Base-by-base conservation (phyloP, 2,113 vertebrate species). In the Nettapus auritus region DNA sequence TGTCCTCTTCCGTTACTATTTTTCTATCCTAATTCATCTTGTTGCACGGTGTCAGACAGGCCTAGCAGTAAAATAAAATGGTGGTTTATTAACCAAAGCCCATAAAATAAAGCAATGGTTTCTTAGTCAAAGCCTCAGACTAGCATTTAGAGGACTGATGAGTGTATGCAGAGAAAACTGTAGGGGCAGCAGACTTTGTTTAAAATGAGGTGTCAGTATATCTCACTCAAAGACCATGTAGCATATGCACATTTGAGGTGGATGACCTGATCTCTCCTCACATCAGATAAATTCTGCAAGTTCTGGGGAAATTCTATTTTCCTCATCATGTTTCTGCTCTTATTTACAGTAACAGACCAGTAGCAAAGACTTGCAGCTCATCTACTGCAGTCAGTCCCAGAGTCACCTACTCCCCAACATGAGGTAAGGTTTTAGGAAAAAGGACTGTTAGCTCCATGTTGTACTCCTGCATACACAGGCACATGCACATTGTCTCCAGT, bases 11-110 rank as follows among this genome's bases (percentile, higher is more conserved):
- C 34, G 19, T 66, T 93, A 44, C 6, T 79, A 15, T 85, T 89
- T 94, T 91, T 79, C 67, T 80, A 46, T 31, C 18, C 33, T 80
- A 82, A 86, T 77, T 95, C 8, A 46, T 86, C 68, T 91, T 95
- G n/a, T 89, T 89, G 33, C 31, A 62, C 62, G 55, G 67, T 75
- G 34, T 74, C 70, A 82, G 53, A 29, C 23, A 80, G 74, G 40
- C 25, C 36, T 80, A 83, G 59, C 46, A 92, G 50, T 91, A 81
- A 83, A 85, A 91, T 59, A 93, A 88, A 91, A n/a, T 16, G 48
- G 34, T 52, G 33, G 20, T 82, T 88, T 94, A 80, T 90, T 87
- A 79, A 90, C 78, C 60, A 87, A 83, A 86, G 53, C 71, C 40
- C 26, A 48, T 76, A 77, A 86, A 71, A 42, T 66, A 86, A 67